These are phyloP conservation scores for Elachura formosa DNA, from an alignment of 2,113 vertebrate species.

Conservation along the genomic window DNA sequence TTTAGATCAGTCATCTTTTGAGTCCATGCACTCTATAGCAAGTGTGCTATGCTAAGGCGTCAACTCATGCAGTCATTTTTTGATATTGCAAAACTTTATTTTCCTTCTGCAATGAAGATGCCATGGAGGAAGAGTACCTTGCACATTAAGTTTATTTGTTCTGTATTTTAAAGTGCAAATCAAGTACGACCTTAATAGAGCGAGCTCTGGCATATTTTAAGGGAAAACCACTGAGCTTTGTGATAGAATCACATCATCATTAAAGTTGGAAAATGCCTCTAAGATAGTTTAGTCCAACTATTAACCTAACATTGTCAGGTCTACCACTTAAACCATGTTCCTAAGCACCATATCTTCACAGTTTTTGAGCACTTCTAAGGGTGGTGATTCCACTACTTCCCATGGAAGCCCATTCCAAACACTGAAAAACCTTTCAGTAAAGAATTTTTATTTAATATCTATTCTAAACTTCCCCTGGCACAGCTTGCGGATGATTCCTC, in stretches of 20 bases:
- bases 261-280: neutral
- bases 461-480: neutral
- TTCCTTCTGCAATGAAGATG: neutral
- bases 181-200: neutral
- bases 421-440: neutral
- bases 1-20: neutral
- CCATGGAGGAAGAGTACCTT: neutral
- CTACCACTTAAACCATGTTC: neutral
- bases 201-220: neutral
- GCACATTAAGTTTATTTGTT: neutral
- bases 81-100: neutral
- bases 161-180: neutral
- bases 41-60: neutral
- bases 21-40: neutral
- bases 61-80: neutral
- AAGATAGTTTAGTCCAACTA: neutral
- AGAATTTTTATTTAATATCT: neutral
- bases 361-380: neutral
- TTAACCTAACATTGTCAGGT: neutral
- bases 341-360: neutral
- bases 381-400: neutral
- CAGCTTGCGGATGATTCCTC: neutral
- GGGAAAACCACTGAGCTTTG: neutral
- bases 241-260: neutral
- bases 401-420: neutral